Evolutionary conservation across 2,888 invertebrate genomes (phyloP), one percentile per base, ranked within the genome.

Genomic region (Eilema depressum): DNA sequence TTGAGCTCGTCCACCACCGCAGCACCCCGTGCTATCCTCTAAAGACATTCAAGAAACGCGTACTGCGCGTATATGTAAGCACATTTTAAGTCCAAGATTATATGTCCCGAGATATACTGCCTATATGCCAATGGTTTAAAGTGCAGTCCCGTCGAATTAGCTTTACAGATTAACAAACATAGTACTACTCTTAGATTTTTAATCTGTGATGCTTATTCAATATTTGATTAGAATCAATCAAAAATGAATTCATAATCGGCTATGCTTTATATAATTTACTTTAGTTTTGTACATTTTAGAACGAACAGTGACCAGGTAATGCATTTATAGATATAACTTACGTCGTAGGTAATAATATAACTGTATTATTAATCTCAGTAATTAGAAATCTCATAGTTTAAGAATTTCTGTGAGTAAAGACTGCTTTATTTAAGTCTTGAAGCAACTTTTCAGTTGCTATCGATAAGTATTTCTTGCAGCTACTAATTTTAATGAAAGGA

Each of bases 241-340:
- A 12, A 57, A 26, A 14, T 26, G 12, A 28, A 64, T 12, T 17
- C 25, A 25, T 47, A 28, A 56, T 53, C 28, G n/a, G 53, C 28
- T 23, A 30, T 23, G 30, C 23, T 10, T 12, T 28, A 47, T 64
- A 64, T 64, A 28, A 65, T 23, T 56, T 56, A 53, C 23, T 53
- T 74, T 77, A 23, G 73, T 73, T 76, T 74, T 93, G 93, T 94
- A 94, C 86, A 94, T 93, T 91, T 33, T 70, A 75, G 66, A 79
- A 78, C 70, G 81, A 85, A 86, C 83, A 85, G 91, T 90, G 92
- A 93, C 94, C 94, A 94, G 94, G 84, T 70, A 83, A 86, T 91
- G 94, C 94, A 94, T 94, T 94, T 94, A 93, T 88, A 92, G 88
- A n/a, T 74, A 81, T 85, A 80, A 80, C 70, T 66, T 76, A 71